phyloP scores from a whole-genome alignment of 2,888 invertebrate genomes.

The Amphimallon solstitiale region DNA sequence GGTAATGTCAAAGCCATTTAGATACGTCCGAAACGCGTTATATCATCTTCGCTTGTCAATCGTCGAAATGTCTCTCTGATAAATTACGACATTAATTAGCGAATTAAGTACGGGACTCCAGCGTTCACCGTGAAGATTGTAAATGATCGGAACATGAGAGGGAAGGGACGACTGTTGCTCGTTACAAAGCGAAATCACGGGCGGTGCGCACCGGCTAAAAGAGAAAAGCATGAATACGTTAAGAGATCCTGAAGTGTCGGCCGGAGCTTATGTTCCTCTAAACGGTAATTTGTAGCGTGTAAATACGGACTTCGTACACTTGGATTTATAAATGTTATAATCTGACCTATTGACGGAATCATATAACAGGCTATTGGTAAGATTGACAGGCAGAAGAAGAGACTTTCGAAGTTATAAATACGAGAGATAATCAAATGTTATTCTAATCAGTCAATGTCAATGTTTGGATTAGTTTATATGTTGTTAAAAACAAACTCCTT shows the following conservation, averaged over 20 bases:
- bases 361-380: constrained; percentile 17
- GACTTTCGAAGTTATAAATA: neutral
- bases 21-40: neutral
- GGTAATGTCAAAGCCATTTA: constrained; percentile 3
- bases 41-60: too few relatives aligned
- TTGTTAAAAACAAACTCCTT: too few relatives aligned
- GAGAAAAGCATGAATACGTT: neutral
- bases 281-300: constrained; percentile 26
- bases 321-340: constrained; percentile 16
- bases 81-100: constrained; percentile 30
- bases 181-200: too few relatives aligned
- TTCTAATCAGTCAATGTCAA: constrained; percentile 10
- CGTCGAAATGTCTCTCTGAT: neutral
- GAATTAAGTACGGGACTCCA: constrained; percentile 6
- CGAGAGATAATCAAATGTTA: constrained; percentile 11
- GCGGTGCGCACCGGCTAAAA: neutral
- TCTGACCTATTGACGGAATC: constrained; percentile 2
- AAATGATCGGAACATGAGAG: neutral
- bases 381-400: constrained; percentile 1
- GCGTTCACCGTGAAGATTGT: neutral
- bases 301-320: constrained; percentile 15
- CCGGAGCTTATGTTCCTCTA: constrained; percentile 16
- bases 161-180: neutral
- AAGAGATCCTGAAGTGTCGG: constrained; percentile 15
- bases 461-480: too few relatives aligned